Conservation (phyloP, 2,888 invertebrate species). For the Sussaba pulchella region DNA sequence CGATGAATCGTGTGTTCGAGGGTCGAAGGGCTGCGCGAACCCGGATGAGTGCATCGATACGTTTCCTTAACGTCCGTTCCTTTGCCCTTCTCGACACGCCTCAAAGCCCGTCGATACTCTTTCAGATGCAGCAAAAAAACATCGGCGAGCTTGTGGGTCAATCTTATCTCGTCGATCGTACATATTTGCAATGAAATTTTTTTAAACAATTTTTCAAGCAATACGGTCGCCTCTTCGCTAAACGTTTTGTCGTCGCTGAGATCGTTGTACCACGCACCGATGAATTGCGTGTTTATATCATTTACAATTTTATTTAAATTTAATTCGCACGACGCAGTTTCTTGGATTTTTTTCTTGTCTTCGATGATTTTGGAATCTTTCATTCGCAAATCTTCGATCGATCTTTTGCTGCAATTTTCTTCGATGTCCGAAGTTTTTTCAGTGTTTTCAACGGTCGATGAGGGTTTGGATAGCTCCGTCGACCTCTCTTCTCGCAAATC, state of each 20-base stretch:
- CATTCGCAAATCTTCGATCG: conserved; percentile 20
- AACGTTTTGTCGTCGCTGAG: conserved; percentile 85
- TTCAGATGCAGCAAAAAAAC: conserved; percentile 87
- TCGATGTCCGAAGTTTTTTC: conserved; percentile 2
- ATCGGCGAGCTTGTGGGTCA: conserved; percentile 84
- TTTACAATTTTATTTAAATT: conserved; percentile 79
- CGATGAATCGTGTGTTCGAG: conserved; percentile 87
- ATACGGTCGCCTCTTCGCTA: conserved; percentile 82
- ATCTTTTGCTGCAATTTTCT: conserved; percentile 36
- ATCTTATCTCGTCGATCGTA: conserved; percentile 82
- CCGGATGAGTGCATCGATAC: conserved; percentile 79
- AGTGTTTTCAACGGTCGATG: neutral
- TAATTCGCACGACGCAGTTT: neutral
- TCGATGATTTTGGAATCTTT: conserved; percentile 21
- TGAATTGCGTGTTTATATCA: conserved; percentile 85
- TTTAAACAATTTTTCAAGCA: conserved; percentile 83
- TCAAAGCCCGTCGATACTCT: conserved; percentile 86
- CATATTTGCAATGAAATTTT: conserved; percentile 82
- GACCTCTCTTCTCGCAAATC: conserved; percentile 30
- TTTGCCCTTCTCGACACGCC: conserved; percentile 78
- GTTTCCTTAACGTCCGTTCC: conserved; percentile 77
- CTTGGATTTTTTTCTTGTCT: conserved; percentile 36
- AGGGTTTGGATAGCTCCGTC: conserved; percentile 21
- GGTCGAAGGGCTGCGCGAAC: conserved; percentile 78
- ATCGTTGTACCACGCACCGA: conserved; percentile 85